Evolutionary conservation across 30 jellyfish, hydroid and myxozoan genomes (phyloP).

Genomic region (Cassiopea andromeda): DNA sequence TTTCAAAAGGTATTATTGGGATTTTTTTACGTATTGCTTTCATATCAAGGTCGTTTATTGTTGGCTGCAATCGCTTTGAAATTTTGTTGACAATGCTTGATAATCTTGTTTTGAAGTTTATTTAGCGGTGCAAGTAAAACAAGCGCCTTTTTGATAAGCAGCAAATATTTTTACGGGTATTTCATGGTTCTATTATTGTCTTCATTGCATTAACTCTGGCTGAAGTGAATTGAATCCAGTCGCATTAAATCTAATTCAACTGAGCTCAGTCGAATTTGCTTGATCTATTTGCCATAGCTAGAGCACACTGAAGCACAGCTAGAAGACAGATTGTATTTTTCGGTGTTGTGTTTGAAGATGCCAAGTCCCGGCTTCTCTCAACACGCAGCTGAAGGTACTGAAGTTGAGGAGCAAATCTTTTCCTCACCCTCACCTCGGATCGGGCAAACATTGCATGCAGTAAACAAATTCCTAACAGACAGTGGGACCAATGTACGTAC

Average conservation of each 20-base stretch:
- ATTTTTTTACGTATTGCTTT: not conserved
- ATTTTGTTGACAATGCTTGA: not conserved
- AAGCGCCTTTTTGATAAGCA: not conserved
- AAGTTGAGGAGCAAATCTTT: too few relatives aligned
- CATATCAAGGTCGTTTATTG: not conserved
- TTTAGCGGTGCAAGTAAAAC: not conserved
- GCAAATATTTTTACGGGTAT: not conserved
- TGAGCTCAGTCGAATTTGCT: not conserved
- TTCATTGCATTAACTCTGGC: not conserved
- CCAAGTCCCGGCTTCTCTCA: too few relatives aligned
- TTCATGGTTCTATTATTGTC: not conserved
- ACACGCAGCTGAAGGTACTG: too few relatives aligned
- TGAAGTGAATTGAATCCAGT: too few relatives aligned
- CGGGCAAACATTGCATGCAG: too few relatives aligned
- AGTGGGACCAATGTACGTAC: too few relatives aligned
- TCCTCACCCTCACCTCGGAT: too few relatives aligned
- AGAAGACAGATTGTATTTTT: too few relatives aligned
- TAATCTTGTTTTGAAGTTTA: not conserved
- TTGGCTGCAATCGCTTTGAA: not conserved
- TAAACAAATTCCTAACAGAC: too few relatives aligned
- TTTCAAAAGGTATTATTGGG: not conserved
- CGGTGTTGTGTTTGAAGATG: too few relatives aligned
- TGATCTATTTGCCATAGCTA: not conserved
- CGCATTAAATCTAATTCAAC: too few relatives aligned
- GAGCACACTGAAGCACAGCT: not conserved